Conservation (phyloP, 30 jellyfish, hydroid and myxozoan genomes). For the Morbakka virulenta region DNA sequence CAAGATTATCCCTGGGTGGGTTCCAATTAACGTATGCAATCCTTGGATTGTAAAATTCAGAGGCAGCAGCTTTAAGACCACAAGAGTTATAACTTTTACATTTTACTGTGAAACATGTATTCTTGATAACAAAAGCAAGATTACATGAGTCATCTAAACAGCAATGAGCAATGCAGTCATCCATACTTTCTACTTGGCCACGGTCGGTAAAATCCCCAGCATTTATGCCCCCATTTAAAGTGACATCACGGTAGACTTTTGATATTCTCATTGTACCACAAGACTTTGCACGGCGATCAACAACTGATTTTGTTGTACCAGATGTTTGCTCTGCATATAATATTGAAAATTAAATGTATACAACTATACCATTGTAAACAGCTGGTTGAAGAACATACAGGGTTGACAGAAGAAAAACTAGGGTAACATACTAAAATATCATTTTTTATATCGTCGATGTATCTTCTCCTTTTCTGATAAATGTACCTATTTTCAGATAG, state of each 20-base stretch:
- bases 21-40: slow-evolving; percentile 91
- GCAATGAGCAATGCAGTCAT: slow-evolving; percentile 79
- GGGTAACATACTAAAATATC: too few relatives aligned
- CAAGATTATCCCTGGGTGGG: slow-evolving; percentile 92
- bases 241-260: slow-evolving; percentile 70
- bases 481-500: too few relatives aligned
- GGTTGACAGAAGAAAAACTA: too few relatives aligned
- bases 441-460: too few relatives aligned
- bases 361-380: too few relatives aligned
- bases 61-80: slow-evolving; percentile 80
- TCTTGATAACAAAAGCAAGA: slow-evolving; percentile 92
- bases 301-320: slow-evolving; percentile 46
- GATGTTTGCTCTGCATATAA: slow-evolving; percentile 33
- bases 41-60: slow-evolving; percentile 80
- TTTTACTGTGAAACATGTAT: slow-evolving; percentile 91
- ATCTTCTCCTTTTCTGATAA: too few relatives aligned
- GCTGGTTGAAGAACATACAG: too few relatives aligned
- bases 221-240: slow-evolving; percentile 87
- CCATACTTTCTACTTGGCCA: slow-evolving; percentile 77
- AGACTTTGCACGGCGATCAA: slow-evolving; percentile 20
- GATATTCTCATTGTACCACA: slow-evolving; percentile 76
- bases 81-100: slow-evolving; percentile 87
- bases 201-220: slow-evolving; percentile 95
- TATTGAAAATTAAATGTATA: background rate
- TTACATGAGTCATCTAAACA: slow-evolving; percentile 90